Base-by-base conservation (phyloP, 2,888 invertebrate genomes). In the Drosophila imparisetae region DNA sequence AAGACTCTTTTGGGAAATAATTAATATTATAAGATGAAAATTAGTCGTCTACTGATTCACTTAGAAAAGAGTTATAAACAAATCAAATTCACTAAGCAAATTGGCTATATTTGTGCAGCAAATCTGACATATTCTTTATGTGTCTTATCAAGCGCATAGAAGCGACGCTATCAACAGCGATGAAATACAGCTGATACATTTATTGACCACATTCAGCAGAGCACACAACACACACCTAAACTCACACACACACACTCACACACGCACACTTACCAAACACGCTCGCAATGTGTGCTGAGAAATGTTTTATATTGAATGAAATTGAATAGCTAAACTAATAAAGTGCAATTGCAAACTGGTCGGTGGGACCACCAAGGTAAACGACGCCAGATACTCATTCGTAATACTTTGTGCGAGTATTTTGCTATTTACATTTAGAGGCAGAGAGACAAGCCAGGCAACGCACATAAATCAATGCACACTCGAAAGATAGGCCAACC, bases 301-400 rank as follows among this genome's bases (percentile, higher is more conserved):
- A 70, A 73, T 69, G 45, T 63, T 63, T 55, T 66, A 27, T 55
- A 45, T 50, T n/a, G 24, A 40, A 21, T 42, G 42, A 75, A 80
- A 86, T 89, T 86, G 75, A 89, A 87, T 90, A 81, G 89, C 80
- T 86, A 89, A 89, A 89, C 90, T 89, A 86, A 90, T 90, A 87
- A 81, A 84, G 70, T 75, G 84, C 77, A 78, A 89, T 75, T 76
- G 89, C 72, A 75, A 45, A 82, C 61, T 70, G 76, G 15, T 27
- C 54, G 54, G 42, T 54, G 13, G 55, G 66, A 66, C 62, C 76
- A 55, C 54, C 54, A 54, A 66, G 65, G 80, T 75, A 62, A 67
- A 42, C 40, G 66, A 54, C n/a, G 38, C n/a, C 48, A 27, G 36
- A n/a, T 27, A 36, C 36, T 18, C 4, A 36, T 11, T 21, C 21